Conservation (phyloP, 2,113 vertebrate genomes). For the Piprites chloris region DNA sequence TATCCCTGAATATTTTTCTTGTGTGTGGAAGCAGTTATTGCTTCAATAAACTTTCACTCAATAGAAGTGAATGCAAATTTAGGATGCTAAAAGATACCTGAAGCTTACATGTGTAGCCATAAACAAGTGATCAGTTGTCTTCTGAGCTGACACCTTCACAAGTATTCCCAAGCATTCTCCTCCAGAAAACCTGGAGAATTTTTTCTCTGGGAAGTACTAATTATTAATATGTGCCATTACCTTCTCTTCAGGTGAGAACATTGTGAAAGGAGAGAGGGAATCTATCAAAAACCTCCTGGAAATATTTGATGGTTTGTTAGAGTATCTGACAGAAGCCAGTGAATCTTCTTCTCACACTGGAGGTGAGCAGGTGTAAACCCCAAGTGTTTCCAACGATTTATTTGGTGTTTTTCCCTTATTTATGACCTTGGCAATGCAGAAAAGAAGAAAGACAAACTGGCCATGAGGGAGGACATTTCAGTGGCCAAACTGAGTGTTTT, state of each 20-base stretch:
- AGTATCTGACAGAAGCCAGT: slow-evolving; percentile 89
- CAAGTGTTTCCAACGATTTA: neutral
- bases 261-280: slow-evolving; percentile 87
- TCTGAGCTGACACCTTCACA: neutral
- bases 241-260: slow-evolving; percentile 86
- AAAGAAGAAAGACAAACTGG: neutral
- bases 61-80: neutral
- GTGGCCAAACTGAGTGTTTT: neutral
- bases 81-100: neutral
- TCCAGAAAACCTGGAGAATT: neutral
- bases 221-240: neutral
- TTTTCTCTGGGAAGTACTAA: neutral
- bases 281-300: slow-evolving; percentile 92
- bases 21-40: neutral
- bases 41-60: neutral
- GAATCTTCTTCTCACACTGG: slow-evolving; percentile 79
- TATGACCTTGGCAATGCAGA: neutral
- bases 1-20: neutral
- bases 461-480: neutral
- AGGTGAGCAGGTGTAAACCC: slow-evolving; percentile 64
- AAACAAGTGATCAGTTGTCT: neutral
- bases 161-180: neutral
- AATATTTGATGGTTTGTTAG: slow-evolving; percentile 95
- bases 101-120: neutral
- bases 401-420: neutral